Percentiles rank a stretch among this genome's conserved stretches.
Evolutionary conservation across 2,888 invertebrate genomes (phyloP).

Genomic region (Coleophora flavipennella): DNA sequence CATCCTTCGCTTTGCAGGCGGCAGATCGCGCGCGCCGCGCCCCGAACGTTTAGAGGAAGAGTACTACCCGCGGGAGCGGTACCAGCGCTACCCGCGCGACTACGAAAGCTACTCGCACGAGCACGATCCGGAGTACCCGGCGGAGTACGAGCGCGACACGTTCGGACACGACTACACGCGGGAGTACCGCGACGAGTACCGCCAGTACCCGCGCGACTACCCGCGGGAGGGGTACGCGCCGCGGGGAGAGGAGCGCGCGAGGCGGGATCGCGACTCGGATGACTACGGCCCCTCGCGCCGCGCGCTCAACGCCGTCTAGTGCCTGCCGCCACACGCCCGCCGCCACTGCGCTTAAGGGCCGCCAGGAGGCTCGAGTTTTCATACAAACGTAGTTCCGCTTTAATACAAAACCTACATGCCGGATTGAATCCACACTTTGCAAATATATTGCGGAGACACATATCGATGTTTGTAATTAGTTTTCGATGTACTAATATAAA

Average conservation of each 20-base stretch:
- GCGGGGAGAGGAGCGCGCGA: constrained; percentile 30
- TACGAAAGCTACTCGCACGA: constrained; percentile 31
- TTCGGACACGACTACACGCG: constrained; percentile 37
- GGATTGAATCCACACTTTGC: no score
- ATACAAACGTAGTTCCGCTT: no score
- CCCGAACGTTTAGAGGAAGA: constrained; percentile 70
- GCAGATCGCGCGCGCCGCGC: constrained; percentile 62
- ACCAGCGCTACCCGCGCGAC: constrained; percentile 34
- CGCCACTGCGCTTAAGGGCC: constrained; percentile 5
- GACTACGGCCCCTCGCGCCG: constrained; percentile 76
- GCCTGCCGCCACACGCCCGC: constrained; percentile 27
- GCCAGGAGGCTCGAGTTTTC: constrained; percentile 10
- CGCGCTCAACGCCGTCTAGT: constrained; percentile 82
- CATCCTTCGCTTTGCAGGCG: constrained; percentile 28
- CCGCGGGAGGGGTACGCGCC: constrained; percentile 17
- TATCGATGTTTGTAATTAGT: no score
- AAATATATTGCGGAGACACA: no score
- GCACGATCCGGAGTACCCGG: constrained; percentile 18
- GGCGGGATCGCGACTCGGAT: constrained; percentile 36
- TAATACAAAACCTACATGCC: no score
- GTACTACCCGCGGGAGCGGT: constrained; percentile 50
- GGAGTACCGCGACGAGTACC: constrained; percentile 8
- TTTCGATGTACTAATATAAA: no score
- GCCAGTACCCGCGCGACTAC: constrained; percentile 22
- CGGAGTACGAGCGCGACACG: constrained; percentile 30